Evolutionary conservation across 1,140 invertebrate genomes (phyloP).

Genomic region (Drosophila saltans): DNA sequence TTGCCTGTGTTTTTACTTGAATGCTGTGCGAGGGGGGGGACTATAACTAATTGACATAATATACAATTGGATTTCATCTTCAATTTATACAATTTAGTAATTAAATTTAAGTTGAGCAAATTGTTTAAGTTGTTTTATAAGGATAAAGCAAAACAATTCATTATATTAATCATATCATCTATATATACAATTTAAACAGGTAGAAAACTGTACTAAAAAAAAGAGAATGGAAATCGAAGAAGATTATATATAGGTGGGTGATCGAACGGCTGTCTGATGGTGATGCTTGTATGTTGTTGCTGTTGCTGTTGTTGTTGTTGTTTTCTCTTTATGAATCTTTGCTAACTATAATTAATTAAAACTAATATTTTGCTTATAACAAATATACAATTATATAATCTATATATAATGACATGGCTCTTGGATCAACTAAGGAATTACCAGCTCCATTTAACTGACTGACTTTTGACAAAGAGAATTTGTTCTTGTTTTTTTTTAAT

Average conservation of each 20-base stretch:
- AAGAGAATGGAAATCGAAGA: not conserved
- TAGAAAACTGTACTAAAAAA: not conserved
- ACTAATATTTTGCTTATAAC: not conserved
- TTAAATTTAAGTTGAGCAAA: conserved; percentile 1
- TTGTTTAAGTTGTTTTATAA: not conserved
- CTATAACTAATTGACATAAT: conserved; percentile 46
- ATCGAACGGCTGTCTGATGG: not conserved
- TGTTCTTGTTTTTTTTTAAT: not conserved
- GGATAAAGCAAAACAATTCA: not conserved
- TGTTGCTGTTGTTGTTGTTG: not conserved
- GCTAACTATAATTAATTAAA: conserved; percentile 3
- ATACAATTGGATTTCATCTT: conserved; percentile 14
- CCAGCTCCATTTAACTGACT: conserved; percentile 44
- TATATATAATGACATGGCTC: conserved; percentile 50
- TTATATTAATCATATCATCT: not conserved
- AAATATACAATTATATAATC: conserved; percentile 31
- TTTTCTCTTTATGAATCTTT: conserved; percentile 1
- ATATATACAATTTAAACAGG: not conserved
- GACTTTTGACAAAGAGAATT: conserved; percentile 19
- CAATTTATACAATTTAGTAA: conserved; percentile 1
- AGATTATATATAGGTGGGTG: not conserved
- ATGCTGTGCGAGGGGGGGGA: not conserved
- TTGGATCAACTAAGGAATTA: conserved; percentile 50
- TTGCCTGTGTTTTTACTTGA: not conserved
- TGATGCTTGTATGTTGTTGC: not conserved